Evolutionary conservation across 1,140 invertebrate genomes (phyloP).

Genomic region (Caenorhabditis briggsae): DNA sequence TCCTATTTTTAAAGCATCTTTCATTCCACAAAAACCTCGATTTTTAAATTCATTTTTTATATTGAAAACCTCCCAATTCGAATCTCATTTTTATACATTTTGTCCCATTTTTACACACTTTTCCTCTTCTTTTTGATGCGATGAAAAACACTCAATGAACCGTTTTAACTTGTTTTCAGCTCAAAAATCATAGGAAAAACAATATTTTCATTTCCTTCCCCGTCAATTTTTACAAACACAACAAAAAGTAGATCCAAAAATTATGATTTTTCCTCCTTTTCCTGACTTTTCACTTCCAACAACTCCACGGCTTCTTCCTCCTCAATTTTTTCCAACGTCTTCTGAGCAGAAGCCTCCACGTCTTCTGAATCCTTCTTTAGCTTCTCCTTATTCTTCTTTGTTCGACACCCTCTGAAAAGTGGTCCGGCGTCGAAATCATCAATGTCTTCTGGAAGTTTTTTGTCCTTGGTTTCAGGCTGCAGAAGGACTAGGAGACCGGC

Average conservation of each 20-base stretch:
- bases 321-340: not conserved
- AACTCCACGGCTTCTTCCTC: conserved; percentile 3
- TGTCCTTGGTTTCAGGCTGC: conserved; percentile 55
- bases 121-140: no score
- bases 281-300: not conserved
- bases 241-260: not conserved
- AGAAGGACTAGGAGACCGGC: conserved; percentile 9
- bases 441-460: conserved; percentile 60
- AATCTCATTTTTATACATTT: not conserved
- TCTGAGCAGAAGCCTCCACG: not conserved
- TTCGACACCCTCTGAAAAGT: conserved; percentile 37
- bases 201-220: no score
- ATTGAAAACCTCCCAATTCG: not conserved
- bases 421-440: conserved; percentile 50
- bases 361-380: not conserved
- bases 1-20: no score
- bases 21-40: no score
- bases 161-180: no score
- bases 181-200: no score
- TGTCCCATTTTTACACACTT: not conserved
- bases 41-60: no score
- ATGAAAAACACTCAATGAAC: no score
- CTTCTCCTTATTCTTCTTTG: not conserved
- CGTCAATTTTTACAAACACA: conserved; percentile 24
- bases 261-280: not conserved